Percentiles rank a stretch among this genome's conserved stretches.
Conservation (phyloP, 2,888 invertebrate species). For the Dolomedes plantarius region DNA sequence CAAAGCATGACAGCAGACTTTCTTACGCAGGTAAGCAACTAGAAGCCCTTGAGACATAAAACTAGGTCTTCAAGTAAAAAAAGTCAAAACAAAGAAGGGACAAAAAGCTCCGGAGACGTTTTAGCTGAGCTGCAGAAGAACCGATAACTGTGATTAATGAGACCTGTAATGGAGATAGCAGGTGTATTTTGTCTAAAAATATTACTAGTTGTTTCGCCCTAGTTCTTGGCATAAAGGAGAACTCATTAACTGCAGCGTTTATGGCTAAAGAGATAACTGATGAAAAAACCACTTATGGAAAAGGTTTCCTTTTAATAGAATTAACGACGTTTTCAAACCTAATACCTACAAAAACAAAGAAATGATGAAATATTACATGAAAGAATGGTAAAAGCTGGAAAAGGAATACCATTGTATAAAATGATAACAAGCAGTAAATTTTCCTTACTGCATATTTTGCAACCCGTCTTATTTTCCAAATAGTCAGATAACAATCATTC, state of each 20-base stretch:
- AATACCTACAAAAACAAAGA: no score
- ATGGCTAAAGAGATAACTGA: background rate
- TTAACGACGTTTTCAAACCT: no score
- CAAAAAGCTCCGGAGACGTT: slow-evolving; percentile 9
- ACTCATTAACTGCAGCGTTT: no score
- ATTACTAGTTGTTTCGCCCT: slow-evolving; percentile 20
- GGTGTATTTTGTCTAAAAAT: slow-evolving; percentile 35
- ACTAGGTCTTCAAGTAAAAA: slow-evolving; percentile 29
- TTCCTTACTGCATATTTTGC: no score
- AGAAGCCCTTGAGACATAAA: slow-evolving; percentile 29
- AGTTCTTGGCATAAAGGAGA: slow-evolving; percentile 18
- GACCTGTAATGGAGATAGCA: slow-evolving; percentile 32
- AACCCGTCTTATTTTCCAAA: no score
- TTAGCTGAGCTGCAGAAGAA: slow-evolving; percentile 1
- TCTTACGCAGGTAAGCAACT: background rate
- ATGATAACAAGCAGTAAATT: no score
- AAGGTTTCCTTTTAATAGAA: background rate
- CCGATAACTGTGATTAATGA: slow-evolving; percentile 52
- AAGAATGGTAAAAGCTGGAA: no score
- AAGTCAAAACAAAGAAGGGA: background rate
- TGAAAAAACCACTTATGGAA: background rate
- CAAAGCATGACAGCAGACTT: slow-evolving; percentile 24
- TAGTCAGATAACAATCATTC: no score
- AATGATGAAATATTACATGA: no score
- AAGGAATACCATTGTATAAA: no score